phyloP scores from a whole-genome alignment of 2,888 invertebrate genomes.

The Sussaba pulchella region DNA sequence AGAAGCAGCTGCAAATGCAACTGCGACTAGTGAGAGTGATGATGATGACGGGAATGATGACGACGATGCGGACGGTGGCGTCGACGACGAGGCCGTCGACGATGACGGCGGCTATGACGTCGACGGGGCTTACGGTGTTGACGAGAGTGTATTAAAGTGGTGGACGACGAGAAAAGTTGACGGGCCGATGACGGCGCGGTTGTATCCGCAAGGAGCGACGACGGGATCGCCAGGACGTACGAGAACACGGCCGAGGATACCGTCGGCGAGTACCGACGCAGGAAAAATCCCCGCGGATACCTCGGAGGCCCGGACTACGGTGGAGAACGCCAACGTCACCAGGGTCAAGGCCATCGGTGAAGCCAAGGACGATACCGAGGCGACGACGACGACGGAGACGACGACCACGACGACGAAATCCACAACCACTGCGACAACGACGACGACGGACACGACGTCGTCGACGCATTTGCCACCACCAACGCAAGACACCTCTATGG shows the following conservation, averaged over 20 bases:
- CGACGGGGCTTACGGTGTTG: conserved; percentile 32
- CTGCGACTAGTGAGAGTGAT: conserved; percentile 57
- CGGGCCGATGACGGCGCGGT: conserved; percentile 82
- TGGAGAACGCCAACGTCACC: conserved; percentile 65
- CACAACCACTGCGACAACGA: conserved; percentile 64
- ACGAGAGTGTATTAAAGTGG: conserved; percentile 60
- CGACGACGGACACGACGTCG: conserved; percentile 67
- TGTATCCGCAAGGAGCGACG: conserved; percentile 78
- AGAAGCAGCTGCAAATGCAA: conserved; percentile 60
- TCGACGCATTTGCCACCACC: conserved; percentile 78
- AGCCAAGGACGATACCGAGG: conserved; percentile 58
- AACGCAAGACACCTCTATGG: conserved; percentile 81
- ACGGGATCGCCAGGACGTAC: conserved; percentile 77
- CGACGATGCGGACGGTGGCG: conserved; percentile 7
- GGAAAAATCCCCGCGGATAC: conserved; percentile 59
- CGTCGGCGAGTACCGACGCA: conserved; percentile 55
- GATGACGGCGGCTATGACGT: not conserved
- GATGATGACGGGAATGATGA: not conserved
- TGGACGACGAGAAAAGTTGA: conserved; percentile 77
- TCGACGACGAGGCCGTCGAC: conserved; percentile 8
- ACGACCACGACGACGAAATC: conserved; percentile 65
- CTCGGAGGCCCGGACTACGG: conserved; percentile 66
- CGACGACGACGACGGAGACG: conserved; percentile 61
- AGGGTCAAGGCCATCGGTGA: conserved; percentile 72
- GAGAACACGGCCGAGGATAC: conserved; percentile 75